phyloP scores from a whole-genome alignment of 1,140 invertebrate genomes.

The Schlechtendalia chinensis region DNA sequence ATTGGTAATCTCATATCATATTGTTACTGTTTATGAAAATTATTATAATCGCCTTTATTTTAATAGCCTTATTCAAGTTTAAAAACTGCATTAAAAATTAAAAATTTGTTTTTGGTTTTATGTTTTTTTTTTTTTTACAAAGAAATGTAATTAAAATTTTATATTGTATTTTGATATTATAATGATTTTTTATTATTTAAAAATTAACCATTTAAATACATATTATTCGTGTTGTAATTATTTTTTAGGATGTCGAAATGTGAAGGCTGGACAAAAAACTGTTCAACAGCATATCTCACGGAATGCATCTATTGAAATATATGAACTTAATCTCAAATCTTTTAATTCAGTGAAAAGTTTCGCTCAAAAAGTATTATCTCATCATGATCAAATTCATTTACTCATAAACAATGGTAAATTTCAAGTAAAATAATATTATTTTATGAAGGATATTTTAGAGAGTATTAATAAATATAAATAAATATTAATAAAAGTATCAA shows the following conservation, averaged over 20 bases:
- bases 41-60: too few relatives aligned
- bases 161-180: too few relatives aligned
- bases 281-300: conserved; percentile 60
- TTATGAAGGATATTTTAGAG: background rate
- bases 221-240: too few relatives aligned
- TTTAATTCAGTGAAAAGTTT: conserved; percentile 76
- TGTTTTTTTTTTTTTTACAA: too few relatives aligned
- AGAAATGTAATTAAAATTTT: too few relatives aligned
- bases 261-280: conserved; percentile 61
- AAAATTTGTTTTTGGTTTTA: too few relatives aligned
- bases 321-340: conserved; percentile 64
- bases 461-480: too few relatives aligned
- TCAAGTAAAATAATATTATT: background rate
- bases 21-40: too few relatives aligned
- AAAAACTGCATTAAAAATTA: background rate
- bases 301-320: conserved; percentile 59
- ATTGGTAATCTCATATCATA: conserved; percentile 65
- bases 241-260: conserved; percentile 67
- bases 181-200: too few relatives aligned
- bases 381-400: conserved; percentile 68
- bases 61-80: background rate
- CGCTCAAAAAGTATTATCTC: conserved; percentile 64
- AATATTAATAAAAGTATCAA: too few relatives aligned
- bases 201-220: too few relatives aligned
- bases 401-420: conserved; percentile 77